These are phyloP conservation scores for Proteles cristata DNA, from an alignment of 2,113 vertebrate genomes.

Conservation along the genomic window DNA sequence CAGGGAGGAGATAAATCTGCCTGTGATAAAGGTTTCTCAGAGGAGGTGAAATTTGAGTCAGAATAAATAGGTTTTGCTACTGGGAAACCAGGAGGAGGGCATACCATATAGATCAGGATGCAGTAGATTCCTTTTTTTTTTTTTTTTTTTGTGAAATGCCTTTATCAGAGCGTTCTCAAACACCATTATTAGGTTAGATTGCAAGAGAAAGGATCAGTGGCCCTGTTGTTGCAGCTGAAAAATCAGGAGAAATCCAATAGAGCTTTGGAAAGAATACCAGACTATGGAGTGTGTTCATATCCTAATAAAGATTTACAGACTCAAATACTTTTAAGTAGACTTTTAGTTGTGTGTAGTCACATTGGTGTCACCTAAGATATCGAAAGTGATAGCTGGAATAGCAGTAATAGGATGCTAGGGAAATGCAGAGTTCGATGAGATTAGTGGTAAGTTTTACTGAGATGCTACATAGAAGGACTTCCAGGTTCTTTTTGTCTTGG, in stretches of 20 bases:
- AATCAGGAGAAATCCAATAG: neutral
- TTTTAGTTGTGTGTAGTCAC: neutral
- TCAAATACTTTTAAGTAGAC: neutral
- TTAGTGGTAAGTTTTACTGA: neutral
- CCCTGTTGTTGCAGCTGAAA: neutral
- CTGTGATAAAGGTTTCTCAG: slow-evolving; percentile 3
- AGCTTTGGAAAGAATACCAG: neutral
- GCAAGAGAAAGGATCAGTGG: too few species aligned
- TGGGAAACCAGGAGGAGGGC: neutral
- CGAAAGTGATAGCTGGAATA: neutral
- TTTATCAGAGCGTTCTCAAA: neutral
- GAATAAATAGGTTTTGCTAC: neutral
- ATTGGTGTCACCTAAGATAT: neutral
- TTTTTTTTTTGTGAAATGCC: neutral
- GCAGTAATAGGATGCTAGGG: neutral
- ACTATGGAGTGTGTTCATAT: neutral
- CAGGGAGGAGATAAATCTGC: slow-evolving; percentile 17
- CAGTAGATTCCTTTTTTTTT: neutral
- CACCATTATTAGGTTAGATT: neutral
- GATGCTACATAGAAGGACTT: neutral
- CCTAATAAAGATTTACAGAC: neutral
- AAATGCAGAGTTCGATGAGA: neutral
- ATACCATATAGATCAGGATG: neutral
- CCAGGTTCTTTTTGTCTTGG: neutral
- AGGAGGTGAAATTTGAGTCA: slow-evolving; percentile 20